These are phyloP conservation scores for Aphelenchoides besseyi DNA, from an alignment of 1,140 invertebrate species.

Conservation along the genomic window DNA sequence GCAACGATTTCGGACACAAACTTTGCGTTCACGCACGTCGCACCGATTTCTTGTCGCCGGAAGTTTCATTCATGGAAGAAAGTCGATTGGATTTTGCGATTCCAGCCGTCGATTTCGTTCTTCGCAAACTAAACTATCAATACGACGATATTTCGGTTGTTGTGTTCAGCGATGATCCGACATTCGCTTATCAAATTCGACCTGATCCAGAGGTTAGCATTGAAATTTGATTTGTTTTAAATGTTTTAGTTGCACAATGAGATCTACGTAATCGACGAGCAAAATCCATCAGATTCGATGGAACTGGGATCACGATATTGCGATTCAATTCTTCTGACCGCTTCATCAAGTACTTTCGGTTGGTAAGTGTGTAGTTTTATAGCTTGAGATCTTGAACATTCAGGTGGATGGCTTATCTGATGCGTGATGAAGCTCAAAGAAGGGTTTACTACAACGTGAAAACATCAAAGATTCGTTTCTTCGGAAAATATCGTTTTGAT, in stretches of 20 bases:
- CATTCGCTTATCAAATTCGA: background rate
- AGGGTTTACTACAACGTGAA: conserved; percentile 1
- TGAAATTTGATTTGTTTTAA: background rate
- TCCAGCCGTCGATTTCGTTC: background rate
- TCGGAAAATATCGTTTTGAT: background rate
- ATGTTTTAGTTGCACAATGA: background rate
- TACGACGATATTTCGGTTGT: background rate
- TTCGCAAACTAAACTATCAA: background rate
- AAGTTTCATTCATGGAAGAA: background rate
- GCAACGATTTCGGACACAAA: background rate
- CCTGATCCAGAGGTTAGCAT: background rate
- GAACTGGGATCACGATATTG: background rate
- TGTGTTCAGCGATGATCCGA: background rate
- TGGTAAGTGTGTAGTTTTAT: too few relatives aligned
- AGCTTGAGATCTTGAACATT: too few relatives aligned
- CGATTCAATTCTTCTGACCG: background rate
- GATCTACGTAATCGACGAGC: background rate
- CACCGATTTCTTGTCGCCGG: background rate
- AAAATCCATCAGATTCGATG: background rate
- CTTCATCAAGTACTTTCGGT: background rate
- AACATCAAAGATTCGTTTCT: background rate
- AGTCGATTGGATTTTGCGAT: background rate
- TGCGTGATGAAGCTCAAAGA: background rate
- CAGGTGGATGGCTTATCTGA: background rate
- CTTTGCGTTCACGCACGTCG: background rate